Base-by-base conservation (phyloP, 2,888 invertebrate species). In the Agelastica alni region DNA sequence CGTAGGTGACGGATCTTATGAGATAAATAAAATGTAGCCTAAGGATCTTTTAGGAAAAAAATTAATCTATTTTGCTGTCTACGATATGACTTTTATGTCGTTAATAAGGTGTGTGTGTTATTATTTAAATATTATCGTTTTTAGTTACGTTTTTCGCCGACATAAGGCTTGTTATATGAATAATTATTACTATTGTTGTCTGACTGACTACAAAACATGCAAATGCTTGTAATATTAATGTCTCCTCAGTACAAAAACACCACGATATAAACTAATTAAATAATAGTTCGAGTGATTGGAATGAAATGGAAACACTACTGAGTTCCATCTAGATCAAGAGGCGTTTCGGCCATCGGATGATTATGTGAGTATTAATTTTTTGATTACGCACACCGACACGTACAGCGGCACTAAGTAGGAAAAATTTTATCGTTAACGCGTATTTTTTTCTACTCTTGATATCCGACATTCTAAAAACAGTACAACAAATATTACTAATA, bases 221-320 rank as follows among this genome's bases (percentile, higher is more conserved):
- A 64, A 70, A 71, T 72, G 75, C 75, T 75, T 76, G 72, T 74
- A 61, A 62, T 64, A 39, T 61, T 56, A 60, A 64, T 59, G 58
- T 60, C 73, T 76, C 74, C 74, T 75, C 75, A 76, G 76, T 77
- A 77, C 76, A 77, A 76, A 39, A 69, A 75, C 70, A 75, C 73
- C 73, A 74, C 72, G 71, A 73, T 74, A 73, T 74, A 72, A 73
- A 67, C 63, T 70, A 67, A 69, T 66, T 66, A 61, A 63, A 63
- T 63, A 64, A 64, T 63, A 67, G 63, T 59, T 59, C 59, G 64
- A 64, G 58, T 61, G 64, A 56, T 51, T 58, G 51, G 46, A 53
- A 46, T 30, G 51, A 48, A 46, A 58, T 42, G 49, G 53, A 22
- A 49, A 14, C 34, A 42, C 51, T 41, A 54, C 56, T 59, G 56